A percentile compares a stretch with the other conserved stretches of the same genome.
Evolutionary conservation across 1,140 invertebrate genomes (phyloP).

Genomic region (Lepidurus couesii): DNA sequence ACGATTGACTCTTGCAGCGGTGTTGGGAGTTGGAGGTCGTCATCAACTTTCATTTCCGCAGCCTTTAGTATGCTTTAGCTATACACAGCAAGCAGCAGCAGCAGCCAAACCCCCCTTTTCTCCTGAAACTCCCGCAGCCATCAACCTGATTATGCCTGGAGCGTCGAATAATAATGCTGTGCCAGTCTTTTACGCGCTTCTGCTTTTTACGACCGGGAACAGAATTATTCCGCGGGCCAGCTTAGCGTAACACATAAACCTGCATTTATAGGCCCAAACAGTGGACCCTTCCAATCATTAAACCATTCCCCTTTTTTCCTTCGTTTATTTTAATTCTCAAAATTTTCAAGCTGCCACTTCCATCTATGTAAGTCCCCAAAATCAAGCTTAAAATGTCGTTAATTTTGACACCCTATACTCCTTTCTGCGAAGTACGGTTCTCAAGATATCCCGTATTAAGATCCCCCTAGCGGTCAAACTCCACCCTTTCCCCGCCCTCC

Average conservation of each 20-base stretch:
- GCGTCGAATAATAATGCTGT: constrained; percentile 10
- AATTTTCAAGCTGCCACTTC: too few species aligned
- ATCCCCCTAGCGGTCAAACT: too few species aligned
- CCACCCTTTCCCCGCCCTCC: neutral
- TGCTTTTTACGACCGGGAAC: constrained; percentile 8
- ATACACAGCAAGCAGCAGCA: too few species aligned
- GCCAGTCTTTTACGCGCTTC: constrained; percentile 13
- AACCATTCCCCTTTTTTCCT: neutral
- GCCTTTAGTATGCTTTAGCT: too few species aligned
- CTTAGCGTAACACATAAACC: constrained; percentile 14
- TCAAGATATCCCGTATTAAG: too few species aligned
- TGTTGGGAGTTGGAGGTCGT: too few species aligned
- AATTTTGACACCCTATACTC: too few species aligned
- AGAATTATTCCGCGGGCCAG: constrained; percentile 8
- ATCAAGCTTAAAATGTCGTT: too few species aligned
- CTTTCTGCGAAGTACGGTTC: too few species aligned
- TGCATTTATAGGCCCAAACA: neutral
- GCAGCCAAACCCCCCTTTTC: neutral
- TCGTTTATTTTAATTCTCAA: neutral
- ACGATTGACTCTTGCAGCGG: too few species aligned
- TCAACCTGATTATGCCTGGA: neutral
- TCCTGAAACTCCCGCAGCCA: constrained; percentile 12
- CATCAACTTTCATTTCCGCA: too few species aligned
- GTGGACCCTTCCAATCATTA: neutral
- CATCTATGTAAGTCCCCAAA: too few species aligned